phyloP scores from a whole-genome alignment of 1,140 invertebrate species.

The Lasaia peninsularis region DNA sequence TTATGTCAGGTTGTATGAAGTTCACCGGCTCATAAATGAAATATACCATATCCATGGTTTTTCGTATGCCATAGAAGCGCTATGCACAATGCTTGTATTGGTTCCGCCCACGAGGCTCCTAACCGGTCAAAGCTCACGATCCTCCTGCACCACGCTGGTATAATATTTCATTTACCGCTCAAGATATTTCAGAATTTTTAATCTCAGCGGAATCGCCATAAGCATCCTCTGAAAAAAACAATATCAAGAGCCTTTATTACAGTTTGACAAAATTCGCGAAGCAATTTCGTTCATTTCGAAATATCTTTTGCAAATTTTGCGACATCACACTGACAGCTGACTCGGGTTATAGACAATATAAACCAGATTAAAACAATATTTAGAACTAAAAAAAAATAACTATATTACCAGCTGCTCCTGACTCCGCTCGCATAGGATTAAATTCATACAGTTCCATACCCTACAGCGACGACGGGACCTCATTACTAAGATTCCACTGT shows the following conservation, averaged over 20 bases:
- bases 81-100: constrained; percentile 35
- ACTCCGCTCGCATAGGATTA: too few relatives aligned
- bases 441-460: too few relatives aligned
- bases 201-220: constrained; percentile 25
- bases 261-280: constrained; percentile 4
- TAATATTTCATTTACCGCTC: constrained; percentile 37
- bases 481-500: too few relatives aligned
- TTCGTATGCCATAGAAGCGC: neutral
- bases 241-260: constrained; percentile 14
- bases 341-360: too few relatives aligned
- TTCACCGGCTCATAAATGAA: neutral
- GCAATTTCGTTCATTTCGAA: neutral
- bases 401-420: too few relatives aligned
- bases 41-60: constrained; percentile 3
- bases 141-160: neutral
- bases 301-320: too few relatives aligned
- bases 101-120: constrained; percentile 18
- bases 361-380: too few relatives aligned
- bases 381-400: too few relatives aligned
- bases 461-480: too few relatives aligned
- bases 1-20: too few relatives aligned
- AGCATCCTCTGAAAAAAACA: constrained; percentile 25
- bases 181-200: constrained; percentile 35
- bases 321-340: too few relatives aligned
- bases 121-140: constrained; percentile 5